Percentiles rank a stretch among this genome's conserved stretches.
Evolutionary conservation across 2,888 invertebrate genomes (phyloP).

Genomic region (Apamea anceps): DNA sequence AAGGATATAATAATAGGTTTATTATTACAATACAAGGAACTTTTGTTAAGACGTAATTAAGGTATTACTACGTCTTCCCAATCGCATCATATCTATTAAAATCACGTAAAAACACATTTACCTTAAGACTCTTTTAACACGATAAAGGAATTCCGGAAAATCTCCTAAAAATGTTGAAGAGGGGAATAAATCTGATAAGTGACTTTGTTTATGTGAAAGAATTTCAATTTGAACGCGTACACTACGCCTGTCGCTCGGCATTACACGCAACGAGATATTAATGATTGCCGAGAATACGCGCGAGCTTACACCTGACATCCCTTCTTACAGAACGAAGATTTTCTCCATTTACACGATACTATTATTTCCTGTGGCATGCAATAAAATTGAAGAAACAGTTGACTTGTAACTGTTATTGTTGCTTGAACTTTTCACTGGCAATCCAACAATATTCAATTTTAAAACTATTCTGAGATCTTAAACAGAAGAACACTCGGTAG

Average conservation of each 20-base stretch:
- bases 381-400: background rate
- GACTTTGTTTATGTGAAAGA: conserved; percentile 82
- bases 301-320: conserved; percentile 43
- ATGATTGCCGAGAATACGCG: conserved; percentile 77
- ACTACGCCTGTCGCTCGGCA: conserved; percentile 80
- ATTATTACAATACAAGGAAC: no score
- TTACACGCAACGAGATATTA: conserved; percentile 81
- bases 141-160: conserved; percentile 47
- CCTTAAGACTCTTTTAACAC: conserved; percentile 17
- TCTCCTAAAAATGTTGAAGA: conserved; percentile 56
- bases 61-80: no score
- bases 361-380: background rate
- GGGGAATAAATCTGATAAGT: conserved; percentile 83
- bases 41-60: no score
- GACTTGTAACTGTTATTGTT: background rate
- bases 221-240: conserved; percentile 82
- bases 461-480: background rate
- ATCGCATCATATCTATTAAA: no score
- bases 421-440: background rate
- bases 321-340: background rate
- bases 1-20: no score
- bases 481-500: background rate
- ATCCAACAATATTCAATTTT: background rate
- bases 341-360: background rate
- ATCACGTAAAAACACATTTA: conserved; percentile 1